Base-by-base conservation (phyloP, 2,797 vertebrate species). In the Spheniscus humboldti region DNA sequence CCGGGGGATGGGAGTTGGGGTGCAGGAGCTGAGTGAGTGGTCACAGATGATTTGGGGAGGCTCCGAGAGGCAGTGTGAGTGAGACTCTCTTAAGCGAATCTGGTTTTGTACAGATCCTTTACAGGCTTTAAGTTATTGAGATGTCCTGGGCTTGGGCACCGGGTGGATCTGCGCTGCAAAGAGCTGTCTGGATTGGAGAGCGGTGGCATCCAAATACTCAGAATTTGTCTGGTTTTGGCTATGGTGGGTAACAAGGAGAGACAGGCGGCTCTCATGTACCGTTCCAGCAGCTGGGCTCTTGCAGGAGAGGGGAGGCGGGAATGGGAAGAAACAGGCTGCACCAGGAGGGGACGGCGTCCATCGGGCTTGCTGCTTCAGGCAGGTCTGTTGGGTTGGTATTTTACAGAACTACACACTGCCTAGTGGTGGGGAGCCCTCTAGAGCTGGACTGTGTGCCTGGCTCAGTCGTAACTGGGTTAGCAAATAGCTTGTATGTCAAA, bases 401-500 rank as follows among this genome's bases (percentile, higher is more conserved):
- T 23, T 11, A 6, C 11, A 27, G 45, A 59, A 80, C 31, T 13
- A 5, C 7, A 2, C 7, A 0, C 31, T 72, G 28, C 4, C 23
- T 9, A 1, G 63, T 6, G 8, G 17, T 35, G 35, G 45, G 55
- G 50, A 59, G 50, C 24, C 15, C 30, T 67, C 35, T 57, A 6
- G 45, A 59, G 27, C 72, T 15, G 47, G 57, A 1, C 24, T 52
- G 3, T 7, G 16, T 14, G 2, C 53, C 43, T 57, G 48, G 22
- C 4, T 2, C 13, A 8, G 2, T 37, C 1, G 0, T 37, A 45
- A 20, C n/a, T 22, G 48, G 7, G 6, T 63, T 30, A 43, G 43
- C n/a, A 88, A 67, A 12, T 30, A 10, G 23, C 22, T 50, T 19
- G 7, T 57, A 2, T 9, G 25, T n/a, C 43, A 28, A 19, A 35